Evolutionary conservation across 2,888 invertebrate genomes (phyloP), one percentile per base, ranked within the genome.

Genomic region (Tryphoninae sp.): DNA sequence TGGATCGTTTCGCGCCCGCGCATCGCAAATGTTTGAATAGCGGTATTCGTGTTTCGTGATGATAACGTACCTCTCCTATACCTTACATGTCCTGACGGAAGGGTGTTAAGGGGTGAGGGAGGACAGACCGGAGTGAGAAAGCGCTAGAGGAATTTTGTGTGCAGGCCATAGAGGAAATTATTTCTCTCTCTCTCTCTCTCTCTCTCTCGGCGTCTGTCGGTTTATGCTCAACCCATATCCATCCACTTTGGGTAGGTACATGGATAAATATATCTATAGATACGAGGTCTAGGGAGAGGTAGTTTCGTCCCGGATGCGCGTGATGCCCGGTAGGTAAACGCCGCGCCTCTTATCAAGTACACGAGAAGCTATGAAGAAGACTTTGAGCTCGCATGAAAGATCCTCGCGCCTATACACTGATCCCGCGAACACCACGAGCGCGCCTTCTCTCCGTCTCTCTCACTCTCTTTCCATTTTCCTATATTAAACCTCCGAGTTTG

Each of bases 21-120:
- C 77, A 69, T 69, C 40, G 62, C 77, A 77, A 77, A 77, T 77
- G 69, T 77, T 77, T 77, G 77, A 69, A 69, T 77, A 77, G 77
- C 68, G 77, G 77, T 77, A 77, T 77, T 77, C 77, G 77, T 69
- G 77, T 77, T 77, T 77, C 69, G 62, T 69, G 77, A 62, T 77
- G 77, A 77, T 77, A 77, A 77, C 77, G 62, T 62, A 69, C 62
- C 73, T 45, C 40, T 40, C 42, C 64, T 65, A n/a, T 49, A 23
- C 26, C 77, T 62, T 62, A 69, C 68, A 55, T 64, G 65, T 58
- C 49, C n/a, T 49, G 59, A 4, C 16, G 49, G 11, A 6, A 11
- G 49, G 45, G 55, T 19, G 51, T n/a, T n/a, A 51, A 19, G 19
- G 16, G 55, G 0, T 2, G 8, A 53, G 19, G 45, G 45, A 23